Evolutionary conservation across 2,888 invertebrate species (phyloP).

Genomic region (Plusia festucae): DNA sequence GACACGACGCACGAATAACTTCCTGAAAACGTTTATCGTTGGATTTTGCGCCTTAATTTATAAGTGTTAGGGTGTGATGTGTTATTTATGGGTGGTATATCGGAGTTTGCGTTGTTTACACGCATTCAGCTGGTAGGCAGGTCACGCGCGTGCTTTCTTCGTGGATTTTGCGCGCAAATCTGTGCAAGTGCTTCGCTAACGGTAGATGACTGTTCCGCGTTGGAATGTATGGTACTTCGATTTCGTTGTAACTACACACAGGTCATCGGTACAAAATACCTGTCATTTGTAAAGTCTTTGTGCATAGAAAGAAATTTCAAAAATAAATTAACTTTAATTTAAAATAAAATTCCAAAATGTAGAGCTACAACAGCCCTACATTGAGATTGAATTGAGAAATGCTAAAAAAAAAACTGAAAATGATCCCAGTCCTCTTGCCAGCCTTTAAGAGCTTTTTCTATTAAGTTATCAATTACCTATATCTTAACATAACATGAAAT

Average conservation of each 20-base stretch:
- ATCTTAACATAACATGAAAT: background rate
- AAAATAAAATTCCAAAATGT: too few species aligned
- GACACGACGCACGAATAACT: slow-evolving; percentile 57
- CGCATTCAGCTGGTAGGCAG: slow-evolving; percentile 75
- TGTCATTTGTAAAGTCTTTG: slow-evolving; percentile 27
- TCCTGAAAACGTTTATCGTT: slow-evolving; percentile 61
- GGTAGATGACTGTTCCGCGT: slow-evolving; percentile 82
- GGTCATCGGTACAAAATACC: slow-evolving; percentile 44
- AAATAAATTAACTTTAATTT: too few species aligned
- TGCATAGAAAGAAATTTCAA: background rate
- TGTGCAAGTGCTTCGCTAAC: slow-evolving; percentile 80
- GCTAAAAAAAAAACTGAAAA: background rate
- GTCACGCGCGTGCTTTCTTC: slow-evolving; percentile 88
- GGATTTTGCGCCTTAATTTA: slow-evolving; percentile 70
- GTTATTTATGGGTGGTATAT: slow-evolving; percentile 33
- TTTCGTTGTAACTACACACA: slow-evolving; percentile 60
- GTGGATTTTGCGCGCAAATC: slow-evolving; percentile 87
- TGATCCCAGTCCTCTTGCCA: background rate
- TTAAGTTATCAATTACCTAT: background rate
- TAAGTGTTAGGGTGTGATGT: slow-evolving; percentile 55
- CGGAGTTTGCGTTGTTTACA: slow-evolving; percentile 60
- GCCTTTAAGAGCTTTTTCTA: background rate
- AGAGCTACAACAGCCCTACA: background rate
- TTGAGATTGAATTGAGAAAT: background rate
- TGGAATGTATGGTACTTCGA: slow-evolving; percentile 73